Base-by-base conservation (phyloP, 2,888 invertebrate genomes). In the Andrena fulva region DNA sequence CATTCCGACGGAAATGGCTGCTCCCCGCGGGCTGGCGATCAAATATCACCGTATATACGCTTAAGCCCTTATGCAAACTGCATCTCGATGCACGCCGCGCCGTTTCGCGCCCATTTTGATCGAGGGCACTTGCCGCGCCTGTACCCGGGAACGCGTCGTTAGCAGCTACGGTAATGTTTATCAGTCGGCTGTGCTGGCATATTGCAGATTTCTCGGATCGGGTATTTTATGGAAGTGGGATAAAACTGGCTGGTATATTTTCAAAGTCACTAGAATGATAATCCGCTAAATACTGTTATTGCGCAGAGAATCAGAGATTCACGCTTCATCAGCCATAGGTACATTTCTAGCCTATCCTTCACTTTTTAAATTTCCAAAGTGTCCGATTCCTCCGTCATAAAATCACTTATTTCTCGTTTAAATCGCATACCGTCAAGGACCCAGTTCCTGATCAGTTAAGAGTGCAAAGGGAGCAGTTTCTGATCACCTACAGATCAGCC, bases 1-100 rank as follows among this genome's bases (percentile, higher is more conserved):
- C 73, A 75, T 86, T 88, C 52, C 56, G 56, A 50, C 68, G 77
- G 66, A 73, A 82, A 78, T 59, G 80, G 74, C 60, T 67, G 69
- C 67, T 56, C 75, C 67, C 85, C 62, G 68, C 76, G 67, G 81
- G 48, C 64, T 66, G 68, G 71, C 83, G 74, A 82, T 87, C 87
- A 85, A 80, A 85, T 80, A 85, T 83, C 75, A 77, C 48, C 56
- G 54, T 50, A 68, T 71, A 42, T 42, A 50, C 66, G 63, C 67
- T 75, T 42, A 76, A 63, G 50, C 54, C 48, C 68, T 77, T 82
- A 84, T 73, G 80, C 77, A 68, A 85, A 82, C 81, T 71, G 74
- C 68, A 64, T 68, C 75, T 71, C 75, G 73, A 80, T 79, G 67
- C 48, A 70, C 27, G 27, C 12, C 12, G 64, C n/a, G 20, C n/a